phyloP scores from a whole-genome alignment of 2,888 invertebrate genomes.

The Octonoba sinensis region DNA sequence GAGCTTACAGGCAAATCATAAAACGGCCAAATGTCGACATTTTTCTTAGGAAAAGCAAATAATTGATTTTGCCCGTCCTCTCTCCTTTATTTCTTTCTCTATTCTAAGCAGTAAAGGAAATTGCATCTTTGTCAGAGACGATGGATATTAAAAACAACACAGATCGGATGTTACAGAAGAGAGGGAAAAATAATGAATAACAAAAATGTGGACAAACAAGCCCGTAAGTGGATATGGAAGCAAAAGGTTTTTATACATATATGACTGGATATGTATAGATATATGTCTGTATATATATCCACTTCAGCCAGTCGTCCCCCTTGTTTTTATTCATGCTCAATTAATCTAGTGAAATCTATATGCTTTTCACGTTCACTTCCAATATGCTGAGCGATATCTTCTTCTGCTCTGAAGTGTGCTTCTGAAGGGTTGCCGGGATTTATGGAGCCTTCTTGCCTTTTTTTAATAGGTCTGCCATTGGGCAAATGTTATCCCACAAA shows the following conservation, averaged over 20 bases:
- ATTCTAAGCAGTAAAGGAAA: conserved; percentile 27
- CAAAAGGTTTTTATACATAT: conserved; percentile 17
- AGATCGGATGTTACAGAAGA: conserved; percentile 4
- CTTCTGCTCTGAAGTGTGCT: conserved; percentile 14
- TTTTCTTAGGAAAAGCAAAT: conserved; percentile 3
- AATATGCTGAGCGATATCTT: conserved; percentile 13
- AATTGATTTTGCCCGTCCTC: neutral
- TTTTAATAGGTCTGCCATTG: no score
- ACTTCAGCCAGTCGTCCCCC: conserved; percentile 22
- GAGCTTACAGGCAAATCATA: conserved; percentile 1
- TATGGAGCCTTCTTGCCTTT: no score
- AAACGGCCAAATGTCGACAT: conserved; percentile 7
- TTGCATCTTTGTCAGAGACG: conserved; percentile 51
- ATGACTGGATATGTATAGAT: conserved; percentile 23
- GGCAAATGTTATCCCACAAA: no score
- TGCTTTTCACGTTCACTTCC: conserved; percentile 34
- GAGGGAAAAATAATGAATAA: neutral
- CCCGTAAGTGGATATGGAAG: conserved; percentile 31
- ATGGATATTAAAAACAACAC: conserved; percentile 60
- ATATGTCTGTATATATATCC: conserved; percentile 24
- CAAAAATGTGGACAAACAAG: conserved; percentile 19
- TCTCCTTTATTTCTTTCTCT: neutral
- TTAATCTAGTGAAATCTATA: conserved; percentile 57
- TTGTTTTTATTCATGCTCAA: conserved; percentile 58
- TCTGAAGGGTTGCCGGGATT: conserved; percentile 8